Conservation (phyloP, 2,888 invertebrate genomes). For the Agonum fuliginosum region DNA sequence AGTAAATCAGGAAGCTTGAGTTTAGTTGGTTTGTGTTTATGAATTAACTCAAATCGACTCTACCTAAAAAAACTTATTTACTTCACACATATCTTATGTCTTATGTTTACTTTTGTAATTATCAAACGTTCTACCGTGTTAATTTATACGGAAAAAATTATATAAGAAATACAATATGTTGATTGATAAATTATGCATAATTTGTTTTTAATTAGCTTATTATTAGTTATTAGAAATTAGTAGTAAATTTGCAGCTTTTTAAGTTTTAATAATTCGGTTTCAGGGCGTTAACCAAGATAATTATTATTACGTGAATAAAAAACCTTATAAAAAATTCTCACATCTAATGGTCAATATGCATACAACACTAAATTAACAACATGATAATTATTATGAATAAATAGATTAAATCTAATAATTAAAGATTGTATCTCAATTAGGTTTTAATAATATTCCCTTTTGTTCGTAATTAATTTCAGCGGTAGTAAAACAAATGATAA, state of each 20-base stretch:
- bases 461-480: conserved; percentile 23
- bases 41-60: too few species aligned
- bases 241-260: conserved; percentile 22
- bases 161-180: conserved; percentile 8
- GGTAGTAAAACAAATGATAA: background rate
- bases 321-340: background rate
- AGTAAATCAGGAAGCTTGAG: too few species aligned
- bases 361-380: conserved; percentile 14
- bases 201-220: conserved; percentile 21
- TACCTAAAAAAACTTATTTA: too few species aligned
- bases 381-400: conserved; percentile 12
- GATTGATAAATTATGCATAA: conserved; percentile 26
- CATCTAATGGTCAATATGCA: conserved; percentile 1
- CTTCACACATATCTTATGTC: too few species aligned
- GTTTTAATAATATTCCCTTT: conserved; percentile 25
- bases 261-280: conserved; percentile 13
- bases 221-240: conserved; percentile 32
- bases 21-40: too few species aligned
- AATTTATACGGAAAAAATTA: background rate
- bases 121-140: background rate
- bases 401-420: conserved; percentile 33
- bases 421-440: conserved; percentile 31
- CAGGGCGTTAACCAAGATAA: conserved; percentile 36
- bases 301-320: conserved; percentile 21
- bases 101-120: background rate